phyloP scores from a whole-genome alignment of 2,888 invertebrate genomes.

The Eupithecia vulgata region DNA sequence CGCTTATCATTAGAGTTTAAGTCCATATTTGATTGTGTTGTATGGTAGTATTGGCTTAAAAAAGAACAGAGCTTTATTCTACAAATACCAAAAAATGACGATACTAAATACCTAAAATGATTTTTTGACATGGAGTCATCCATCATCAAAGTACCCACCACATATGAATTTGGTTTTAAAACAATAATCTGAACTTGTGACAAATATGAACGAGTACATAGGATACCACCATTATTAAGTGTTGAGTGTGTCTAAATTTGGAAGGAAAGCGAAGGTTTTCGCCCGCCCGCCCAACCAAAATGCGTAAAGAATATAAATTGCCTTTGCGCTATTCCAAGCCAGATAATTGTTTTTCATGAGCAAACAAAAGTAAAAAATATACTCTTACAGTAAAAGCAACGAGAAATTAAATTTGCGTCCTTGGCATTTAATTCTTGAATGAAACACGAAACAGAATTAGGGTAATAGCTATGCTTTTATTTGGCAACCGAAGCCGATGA shows the following conservation, averaged over 20 bases:
- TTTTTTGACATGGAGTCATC: not conserved
- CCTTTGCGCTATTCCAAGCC: slow-evolving; percentile 24
- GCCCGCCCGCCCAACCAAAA: slow-evolving; percentile 19
- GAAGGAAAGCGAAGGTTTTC: slow-evolving; percentile 7
- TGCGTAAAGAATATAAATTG: slow-evolving; percentile 28
- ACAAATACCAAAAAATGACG: no score
- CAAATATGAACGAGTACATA: not conserved
- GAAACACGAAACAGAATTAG: slow-evolving; percentile 38
- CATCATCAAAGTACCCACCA: not conserved
- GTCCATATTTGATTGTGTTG: no score
- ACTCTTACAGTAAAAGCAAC: slow-evolving; percentile 23
- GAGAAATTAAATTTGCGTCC: slow-evolving; percentile 36
- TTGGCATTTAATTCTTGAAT: slow-evolving; percentile 42
- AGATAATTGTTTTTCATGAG: slow-evolving; percentile 31
- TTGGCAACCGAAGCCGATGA: slow-evolving; percentile 23
- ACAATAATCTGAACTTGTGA: not conserved
- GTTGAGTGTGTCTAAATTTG: slow-evolving; percentile 4
- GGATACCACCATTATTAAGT: not conserved
- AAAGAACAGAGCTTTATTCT: no score
- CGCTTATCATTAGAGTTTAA: no score
- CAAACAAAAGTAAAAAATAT: slow-evolving; percentile 36
- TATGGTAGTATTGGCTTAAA: no score
- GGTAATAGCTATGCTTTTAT: slow-evolving; percentile 31
- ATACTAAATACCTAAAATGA: not conserved
- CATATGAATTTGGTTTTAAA: not conserved